These are phyloP conservation scores for Lateolabrax maculatus DNA, from an alignment of 2,797 vertebrate species.

Conservation along the genomic window DNA sequence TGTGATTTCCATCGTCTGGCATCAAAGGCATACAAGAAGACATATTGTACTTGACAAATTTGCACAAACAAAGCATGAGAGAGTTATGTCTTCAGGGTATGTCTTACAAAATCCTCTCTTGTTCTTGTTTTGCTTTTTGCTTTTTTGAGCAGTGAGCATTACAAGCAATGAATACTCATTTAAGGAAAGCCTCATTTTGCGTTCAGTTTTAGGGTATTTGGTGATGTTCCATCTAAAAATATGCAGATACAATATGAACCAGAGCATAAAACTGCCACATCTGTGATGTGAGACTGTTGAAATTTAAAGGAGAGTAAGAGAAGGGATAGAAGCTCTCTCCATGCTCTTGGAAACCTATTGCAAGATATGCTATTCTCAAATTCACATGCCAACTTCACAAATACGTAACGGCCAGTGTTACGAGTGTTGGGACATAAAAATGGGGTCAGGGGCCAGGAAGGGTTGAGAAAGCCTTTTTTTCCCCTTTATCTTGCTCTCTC, in stretches of 20 bases:
- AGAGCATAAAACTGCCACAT: slow-evolving; percentile 1
- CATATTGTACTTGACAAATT: slow-evolving; percentile 25
- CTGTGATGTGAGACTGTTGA: not conserved
- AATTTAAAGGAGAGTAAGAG: not conserved
- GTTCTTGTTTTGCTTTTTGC: not conserved
- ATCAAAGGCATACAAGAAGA: slow-evolving; percentile 32
- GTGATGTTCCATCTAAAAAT: slow-evolving; percentile 20
- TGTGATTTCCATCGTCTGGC: slow-evolving; percentile 23
- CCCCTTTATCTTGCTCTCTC: not conserved
- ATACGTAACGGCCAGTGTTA: not conserved
- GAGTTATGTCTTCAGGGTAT: slow-evolving; percentile 15
- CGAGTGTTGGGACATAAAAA: not conserved
- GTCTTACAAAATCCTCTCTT: slow-evolving; percentile 10
- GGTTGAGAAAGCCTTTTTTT: slow-evolving; percentile 22
- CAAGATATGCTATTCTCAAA: not conserved
- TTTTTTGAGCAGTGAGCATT: not conserved
- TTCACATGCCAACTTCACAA: not conserved
- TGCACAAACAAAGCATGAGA: slow-evolving; percentile 15
- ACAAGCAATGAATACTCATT: slow-evolving; percentile 1
- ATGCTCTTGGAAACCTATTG: not conserved
- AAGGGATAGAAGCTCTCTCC: not conserved
- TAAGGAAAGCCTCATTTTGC: slow-evolving; percentile 7
- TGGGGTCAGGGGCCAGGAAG: slow-evolving; percentile 23
- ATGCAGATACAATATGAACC: not conserved
- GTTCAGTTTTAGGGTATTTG: slow-evolving; percentile 15